Conservation (phyloP, 2,797 vertebrate genomes). For the Pitangus sulphuratus region DNA sequence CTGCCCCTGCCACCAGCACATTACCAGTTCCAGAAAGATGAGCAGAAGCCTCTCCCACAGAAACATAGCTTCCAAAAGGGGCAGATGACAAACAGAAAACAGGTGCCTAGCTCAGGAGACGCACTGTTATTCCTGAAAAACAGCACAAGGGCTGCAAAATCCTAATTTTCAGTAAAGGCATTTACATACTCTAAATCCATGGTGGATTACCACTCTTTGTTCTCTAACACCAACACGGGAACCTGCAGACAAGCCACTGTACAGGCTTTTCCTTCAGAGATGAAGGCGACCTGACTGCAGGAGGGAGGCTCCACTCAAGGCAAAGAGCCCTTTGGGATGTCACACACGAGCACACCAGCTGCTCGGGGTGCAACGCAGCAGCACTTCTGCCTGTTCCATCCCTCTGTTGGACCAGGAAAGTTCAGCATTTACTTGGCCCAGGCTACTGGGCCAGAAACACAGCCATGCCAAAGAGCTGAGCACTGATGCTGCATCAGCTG, state of each 20-base stretch:
- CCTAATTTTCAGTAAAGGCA: not conserved
- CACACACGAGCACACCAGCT: not conserved
- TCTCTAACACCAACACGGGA: not conserved
- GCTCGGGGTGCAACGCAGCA: not conserved
- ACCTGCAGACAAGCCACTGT: not conserved
- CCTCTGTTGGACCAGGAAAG: not conserved
- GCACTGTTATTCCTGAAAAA: not conserved
- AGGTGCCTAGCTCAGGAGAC: not conserved
- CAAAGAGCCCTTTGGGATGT: not conserved
- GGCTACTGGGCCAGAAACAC: not conserved
- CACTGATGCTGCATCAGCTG: not conserved
- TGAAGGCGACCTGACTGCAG: not conserved
- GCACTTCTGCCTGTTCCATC: not conserved
- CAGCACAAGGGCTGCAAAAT: not conserved
- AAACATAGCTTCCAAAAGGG: not conserved
- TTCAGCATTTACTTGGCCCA: not conserved
- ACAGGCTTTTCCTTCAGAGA: not conserved
- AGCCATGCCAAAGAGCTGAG: not conserved
- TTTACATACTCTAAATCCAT: not conserved
- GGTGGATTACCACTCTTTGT: not conserved
- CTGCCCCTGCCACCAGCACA: fast-evolving
- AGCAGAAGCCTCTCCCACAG: not conserved
- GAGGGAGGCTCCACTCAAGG: not conserved
- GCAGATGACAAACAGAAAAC: not conserved
- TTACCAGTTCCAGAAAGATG: not conserved